These are phyloP conservation scores for Furcifer pardalis DNA, from an alignment of 2,797 vertebrate genomes.

Conservation along the genomic window DNA sequence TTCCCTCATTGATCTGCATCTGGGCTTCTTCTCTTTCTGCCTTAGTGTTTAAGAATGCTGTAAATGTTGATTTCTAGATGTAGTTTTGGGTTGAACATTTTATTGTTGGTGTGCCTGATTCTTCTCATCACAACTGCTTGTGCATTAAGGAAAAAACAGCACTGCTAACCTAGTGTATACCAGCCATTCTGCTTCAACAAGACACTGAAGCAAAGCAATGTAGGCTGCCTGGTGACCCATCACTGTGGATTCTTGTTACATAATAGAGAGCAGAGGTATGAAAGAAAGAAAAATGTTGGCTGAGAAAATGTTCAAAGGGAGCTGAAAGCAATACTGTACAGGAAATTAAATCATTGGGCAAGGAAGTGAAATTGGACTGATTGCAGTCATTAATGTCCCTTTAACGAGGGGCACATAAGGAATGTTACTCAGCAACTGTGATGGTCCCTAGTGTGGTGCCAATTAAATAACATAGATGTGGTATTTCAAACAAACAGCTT, in stretches of 20 bases:
- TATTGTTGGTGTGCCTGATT: neutral
- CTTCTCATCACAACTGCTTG: neutral
- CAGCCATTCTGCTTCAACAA: constrained; percentile 23
- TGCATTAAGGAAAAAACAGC: fast-evolving
- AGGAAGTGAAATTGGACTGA: constrained; percentile 59
- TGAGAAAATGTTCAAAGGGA: constrained; percentile 49
- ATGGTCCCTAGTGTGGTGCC: constrained; percentile 51
- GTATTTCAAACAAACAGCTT: constrained; percentile 58
- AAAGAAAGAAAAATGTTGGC: constrained; percentile 57
- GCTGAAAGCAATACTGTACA: constrained; percentile 59
- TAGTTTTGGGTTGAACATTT: neutral
- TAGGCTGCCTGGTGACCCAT: constrained; percentile 21
- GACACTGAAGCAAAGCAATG: neutral
- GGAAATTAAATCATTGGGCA: constrained; percentile 69
- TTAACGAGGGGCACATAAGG: constrained; percentile 65
- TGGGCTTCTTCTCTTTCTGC: neutral
- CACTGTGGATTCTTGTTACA: constrained; percentile 18
- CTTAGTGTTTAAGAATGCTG: neutral
- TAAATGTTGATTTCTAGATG: neutral
- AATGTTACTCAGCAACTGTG: constrained; percentile 60
- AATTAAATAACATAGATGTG: constrained; percentile 65
- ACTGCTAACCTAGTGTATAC: constrained; percentile 42
- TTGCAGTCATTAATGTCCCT: constrained; percentile 66
- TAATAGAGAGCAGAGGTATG: constrained; percentile 43
- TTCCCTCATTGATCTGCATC: neutral